phyloP scores from a whole-genome alignment of 2,797 vertebrate genomes.

The Fistularia tabacaria region DNA sequence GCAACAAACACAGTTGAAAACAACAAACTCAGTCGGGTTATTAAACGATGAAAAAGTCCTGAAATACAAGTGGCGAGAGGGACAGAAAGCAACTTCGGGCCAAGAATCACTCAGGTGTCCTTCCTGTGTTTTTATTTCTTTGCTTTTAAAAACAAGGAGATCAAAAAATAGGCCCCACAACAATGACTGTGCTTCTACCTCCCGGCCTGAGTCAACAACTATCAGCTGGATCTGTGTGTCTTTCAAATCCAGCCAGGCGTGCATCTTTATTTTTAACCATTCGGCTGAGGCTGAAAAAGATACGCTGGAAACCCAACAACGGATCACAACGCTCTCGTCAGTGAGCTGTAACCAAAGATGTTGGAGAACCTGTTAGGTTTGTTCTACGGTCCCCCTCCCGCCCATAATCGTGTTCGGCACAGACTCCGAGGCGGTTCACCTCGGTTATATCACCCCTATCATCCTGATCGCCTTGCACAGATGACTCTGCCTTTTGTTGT shows the following conservation, averaged over 20 bases:
- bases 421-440: constrained; percentile 7
- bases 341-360: constrained; percentile 33
- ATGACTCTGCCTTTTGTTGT: constrained; percentile 19
- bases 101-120: constrained; percentile 41
- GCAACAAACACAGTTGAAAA: constrained; percentile 14
- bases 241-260: background rate
- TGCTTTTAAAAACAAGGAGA: constrained; percentile 45
- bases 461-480: constrained; percentile 25
- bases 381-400: constrained; percentile 26
- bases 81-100: background rate
- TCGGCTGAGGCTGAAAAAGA: constrained; percentile 1
- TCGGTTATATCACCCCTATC: constrained; percentile 14
- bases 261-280: constrained; percentile 9
- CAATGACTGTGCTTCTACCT: constrained; percentile 38
- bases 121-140: constrained; percentile 37
- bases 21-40: background rate
- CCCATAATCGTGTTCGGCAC: constrained; percentile 19
- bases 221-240: constrained; percentile 2
- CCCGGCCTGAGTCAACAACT: constrained; percentile 40
- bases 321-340: constrained; percentile 1
- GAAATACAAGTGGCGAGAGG: constrained; percentile 7
- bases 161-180: constrained; percentile 34
- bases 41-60: constrained; percentile 3
- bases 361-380: constrained; percentile 50
- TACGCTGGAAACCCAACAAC: constrained; percentile 16